Evolutionary conservation across 2,797 vertebrate genomes (phyloP).

Genomic region (Zalophus californianus): DNA sequence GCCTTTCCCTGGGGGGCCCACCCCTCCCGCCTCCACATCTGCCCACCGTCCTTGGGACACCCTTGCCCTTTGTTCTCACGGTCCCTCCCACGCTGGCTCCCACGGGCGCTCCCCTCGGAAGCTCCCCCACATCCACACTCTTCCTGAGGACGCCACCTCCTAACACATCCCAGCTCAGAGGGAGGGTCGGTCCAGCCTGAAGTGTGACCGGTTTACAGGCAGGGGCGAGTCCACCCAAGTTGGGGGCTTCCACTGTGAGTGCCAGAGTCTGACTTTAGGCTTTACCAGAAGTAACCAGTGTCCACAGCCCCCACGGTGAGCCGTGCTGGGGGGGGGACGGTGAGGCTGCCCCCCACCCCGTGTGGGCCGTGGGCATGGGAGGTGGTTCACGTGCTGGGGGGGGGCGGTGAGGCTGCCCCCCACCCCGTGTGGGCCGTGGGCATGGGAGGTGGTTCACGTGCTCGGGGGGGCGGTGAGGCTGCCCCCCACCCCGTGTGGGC

Average conservation of each 20-base stretch:
- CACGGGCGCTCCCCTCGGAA: rapidly evolving
- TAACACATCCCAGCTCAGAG: background rate
- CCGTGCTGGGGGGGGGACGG: background rate
- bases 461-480: background rate
- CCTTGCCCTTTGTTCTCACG: background rate
- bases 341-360: background rate
- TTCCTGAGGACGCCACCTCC: background rate
- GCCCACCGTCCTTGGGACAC: rapidly evolving
- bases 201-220: background rate
- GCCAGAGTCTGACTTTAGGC: background rate
- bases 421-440: no score
- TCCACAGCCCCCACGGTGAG: background rate
- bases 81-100: background rate
- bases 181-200: background rate
- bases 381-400: background rate
- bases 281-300: background rate
- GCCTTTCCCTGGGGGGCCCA: background rate
- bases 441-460: no score
- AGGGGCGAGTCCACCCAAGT: background rate
- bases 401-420: no score
- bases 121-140: background rate
- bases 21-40: background rate
- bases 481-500: background rate
- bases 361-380: background rate
- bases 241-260: rapidly evolving